phyloP scores from a whole-genome alignment of 92 coral and sea anemone species.

The Montipora capitata region DNA sequence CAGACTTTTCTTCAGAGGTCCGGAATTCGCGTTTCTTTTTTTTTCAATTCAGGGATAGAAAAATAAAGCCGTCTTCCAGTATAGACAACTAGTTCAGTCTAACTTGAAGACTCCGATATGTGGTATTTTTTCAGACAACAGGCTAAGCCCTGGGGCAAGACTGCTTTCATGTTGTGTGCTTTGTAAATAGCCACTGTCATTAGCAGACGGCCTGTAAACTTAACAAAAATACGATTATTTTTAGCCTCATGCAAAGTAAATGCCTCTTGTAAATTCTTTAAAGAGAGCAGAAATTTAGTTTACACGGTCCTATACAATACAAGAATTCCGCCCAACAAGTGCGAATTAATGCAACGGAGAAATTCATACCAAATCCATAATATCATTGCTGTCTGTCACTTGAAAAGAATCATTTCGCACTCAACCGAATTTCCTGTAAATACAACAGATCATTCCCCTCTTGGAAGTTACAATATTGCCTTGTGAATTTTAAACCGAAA shows the following conservation, averaged over 20 bases:
- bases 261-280: constrained; percentile 1
- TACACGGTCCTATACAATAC: neutral
- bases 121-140: constrained; percentile 12
- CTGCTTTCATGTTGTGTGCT: constrained; percentile 33
- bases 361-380: neutral
- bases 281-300: neutral
- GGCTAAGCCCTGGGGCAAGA: constrained; percentile 23
- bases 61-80: neutral
- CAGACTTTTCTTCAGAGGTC: neutral
- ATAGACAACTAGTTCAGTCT: neutral
- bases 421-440: neutral
- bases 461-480: constrained; percentile 8
- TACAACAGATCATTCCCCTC: neutral
- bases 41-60: neutral
- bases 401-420: neutral
- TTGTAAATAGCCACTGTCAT: constrained; percentile 37
- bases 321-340: too few species aligned
- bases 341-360: neutral
- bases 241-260: constrained; percentile 12
- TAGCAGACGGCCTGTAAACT: constrained; percentile 49
- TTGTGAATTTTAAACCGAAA: neutral
- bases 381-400: neutral
- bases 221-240: constrained; percentile 41
- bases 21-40: neutral
- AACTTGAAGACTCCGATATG: too few species aligned